Evolutionary conservation across 1,140 invertebrate genomes (phyloP).

Genomic region (Lamellibrachia luymesi): DNA sequence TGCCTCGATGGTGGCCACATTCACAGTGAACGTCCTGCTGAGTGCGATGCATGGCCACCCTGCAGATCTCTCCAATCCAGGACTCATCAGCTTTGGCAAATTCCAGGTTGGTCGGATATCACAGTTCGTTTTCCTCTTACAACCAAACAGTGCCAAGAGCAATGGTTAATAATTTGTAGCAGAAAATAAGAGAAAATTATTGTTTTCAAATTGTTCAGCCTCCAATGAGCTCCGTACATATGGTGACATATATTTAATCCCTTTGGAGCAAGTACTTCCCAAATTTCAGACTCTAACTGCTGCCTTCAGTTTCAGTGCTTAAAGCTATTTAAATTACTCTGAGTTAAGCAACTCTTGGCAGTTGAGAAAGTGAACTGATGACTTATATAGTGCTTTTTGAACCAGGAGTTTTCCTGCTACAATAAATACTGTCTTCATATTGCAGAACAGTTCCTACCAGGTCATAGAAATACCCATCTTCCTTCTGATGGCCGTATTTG

Average conservation of each 20-base stretch:
- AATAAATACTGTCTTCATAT: background rate
- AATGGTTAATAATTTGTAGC: no score
- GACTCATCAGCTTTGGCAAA: slow-evolving; percentile 94
- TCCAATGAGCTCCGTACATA: no score
- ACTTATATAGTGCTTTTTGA: no score
- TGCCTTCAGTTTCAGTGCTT: background rate
- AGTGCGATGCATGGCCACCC: slow-evolving; percentile 85
- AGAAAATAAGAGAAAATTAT: no score
- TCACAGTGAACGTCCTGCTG: slow-evolving; percentile 87
- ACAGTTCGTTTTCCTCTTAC: background rate
- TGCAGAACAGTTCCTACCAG: slow-evolving; percentile 19
- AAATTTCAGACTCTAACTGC: background rate
- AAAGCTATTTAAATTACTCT: no score
- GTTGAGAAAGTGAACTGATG: no score
- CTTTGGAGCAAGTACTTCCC: background rate
- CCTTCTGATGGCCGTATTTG: slow-evolving; percentile 48
- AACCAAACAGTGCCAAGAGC: no score
- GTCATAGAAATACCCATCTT: slow-evolving; percentile 35
- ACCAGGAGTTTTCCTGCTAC: background rate
- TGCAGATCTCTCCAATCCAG: slow-evolving; percentile 72
- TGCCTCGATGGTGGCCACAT: slow-evolving; percentile 93
- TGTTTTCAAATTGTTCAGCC: no score
- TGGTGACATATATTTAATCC: no score
- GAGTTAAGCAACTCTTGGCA: no score
- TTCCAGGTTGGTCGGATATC: slow-evolving; percentile 65